Base-by-base conservation (phyloP, 2,113 vertebrate genomes). In the Erpornis zantholeuca region DNA sequence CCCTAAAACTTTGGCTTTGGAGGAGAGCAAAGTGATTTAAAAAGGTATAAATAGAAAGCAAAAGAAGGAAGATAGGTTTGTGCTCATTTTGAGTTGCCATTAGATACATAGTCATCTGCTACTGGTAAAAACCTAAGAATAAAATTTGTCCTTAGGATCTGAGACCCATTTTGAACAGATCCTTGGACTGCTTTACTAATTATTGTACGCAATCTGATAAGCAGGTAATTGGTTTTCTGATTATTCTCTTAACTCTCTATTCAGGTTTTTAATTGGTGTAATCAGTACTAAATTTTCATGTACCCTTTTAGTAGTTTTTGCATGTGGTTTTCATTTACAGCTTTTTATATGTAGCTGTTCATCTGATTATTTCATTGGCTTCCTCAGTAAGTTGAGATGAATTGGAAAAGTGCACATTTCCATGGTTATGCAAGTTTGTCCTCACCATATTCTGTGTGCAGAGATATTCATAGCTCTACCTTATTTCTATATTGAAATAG, bases 381-480 rank as follows among this genome's bases (percentile, higher is more conserved):
- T 56, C 36, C 29, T 93, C 27, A 15, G 0, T 20, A 25, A 73
- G 11, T 61, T 75, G 27, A 80, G 49, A n/a, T 65, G 10, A 70
- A 45, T 40, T 69, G 40, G 29, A 47, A 31, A 70, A 57, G 20
- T 15, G 12, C 47, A 22, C 0, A 0, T 53, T 59, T 71, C 42
- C 25, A 19, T 91, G 28, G 12, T 54, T 90, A 21, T 63, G 35
- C 1, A 19, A 25, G 8, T 56, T 88, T 80, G 27, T 35, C 44
- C 24, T 82, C 0, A 0, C 20, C 6, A 0, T 59, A 15, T 40
- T 73, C 25, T 75, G 38, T 68, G 61, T 1, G 0, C 6, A 8
- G 18, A 57, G 17, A 19, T 75, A 54, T 31, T 86, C 33, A 18
- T 15, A 82, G 42, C 25, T 84, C 35, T 77, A 15, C 44, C 49